Evolutionary conservation across 2,888 invertebrate genomes (phyloP), one percentile per base, ranked within the genome.

Genomic region (Drosophila anomalata): DNA sequence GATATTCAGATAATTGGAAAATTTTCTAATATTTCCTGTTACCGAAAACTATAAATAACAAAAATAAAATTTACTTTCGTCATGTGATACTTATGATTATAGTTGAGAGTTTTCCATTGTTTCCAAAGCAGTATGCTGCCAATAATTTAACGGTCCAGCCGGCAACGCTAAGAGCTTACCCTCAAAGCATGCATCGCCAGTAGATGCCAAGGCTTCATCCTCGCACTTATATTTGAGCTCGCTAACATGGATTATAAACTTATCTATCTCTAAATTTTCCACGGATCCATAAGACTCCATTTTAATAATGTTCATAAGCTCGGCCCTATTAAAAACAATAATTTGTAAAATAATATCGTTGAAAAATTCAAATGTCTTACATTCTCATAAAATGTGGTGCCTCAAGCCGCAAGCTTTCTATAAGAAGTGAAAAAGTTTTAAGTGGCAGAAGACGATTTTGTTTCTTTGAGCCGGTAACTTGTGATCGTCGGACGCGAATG

Each of bases 211-310:
- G 1, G 11, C 8, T 20, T 66, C 80, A 57, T 84, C 78, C 4
- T 75, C 78, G 36, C 78, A 87, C 20, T 50, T 39, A 26, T 66
- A 59, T 57, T 87, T 81, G 24, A 68, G 52, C 1, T 26, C 29
- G 9, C 29, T 29, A 9, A 29, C 29, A 8, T 29, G 29, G 9
- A 9, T 2, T 29, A 29, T 29, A 29, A 29, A 87, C 9, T 11
- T 62, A 0, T 81, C 60, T 29, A 81, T 24, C 24, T 76, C 62
- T 8, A 26, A n/a, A 4, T 5, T 24, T 17, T 81, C 79, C 2
- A 31, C 36, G 11, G 50, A 9, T 29, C 29, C 29, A 29, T 29
- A 29, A 2, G 29, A 9, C 29, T 31, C 66, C 7, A 42, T 11
- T 26, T 55, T 68, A 6, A 81, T 33, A 5, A 0, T 53, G 5